Percentiles rank a stretch among this genome's conserved stretches.
phyloP scores from a whole-genome alignment of 2,797 vertebrate species.

The Hydrophis major region DNA sequence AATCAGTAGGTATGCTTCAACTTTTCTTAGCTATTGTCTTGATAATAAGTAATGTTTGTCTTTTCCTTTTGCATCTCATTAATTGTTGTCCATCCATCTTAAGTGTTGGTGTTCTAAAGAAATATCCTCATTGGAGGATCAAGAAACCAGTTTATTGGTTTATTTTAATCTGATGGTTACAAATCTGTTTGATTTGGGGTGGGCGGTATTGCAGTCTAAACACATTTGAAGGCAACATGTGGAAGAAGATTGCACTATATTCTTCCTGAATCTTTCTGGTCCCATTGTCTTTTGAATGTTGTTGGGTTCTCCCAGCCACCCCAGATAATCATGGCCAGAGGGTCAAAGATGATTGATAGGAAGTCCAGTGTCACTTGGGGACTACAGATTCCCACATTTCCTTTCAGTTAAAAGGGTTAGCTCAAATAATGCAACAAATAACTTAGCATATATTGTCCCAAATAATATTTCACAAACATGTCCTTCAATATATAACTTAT shows the following conservation, averaged over 20 bases:
- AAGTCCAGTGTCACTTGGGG: neutral
- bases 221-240: neutral
- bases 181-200: neutral
- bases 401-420: neutral
- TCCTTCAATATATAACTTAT: neutral
- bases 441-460: neutral
- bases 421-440: neutral
- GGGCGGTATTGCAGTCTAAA: neutral
- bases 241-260: neutral
- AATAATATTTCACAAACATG: neutral
- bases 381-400: neutral
- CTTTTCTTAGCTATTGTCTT: neutral
- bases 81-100: neutral
- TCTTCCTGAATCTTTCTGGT: neutral
- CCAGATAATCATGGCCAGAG: neutral
- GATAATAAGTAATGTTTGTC: neutral
- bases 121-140: neutral
- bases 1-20: neutral
- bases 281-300: neutral
- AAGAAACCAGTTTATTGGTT: neutral
- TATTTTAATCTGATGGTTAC: neutral
- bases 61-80: neutral
- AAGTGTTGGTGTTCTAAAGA: neutral
- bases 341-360: neutral
- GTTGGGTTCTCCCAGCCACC: neutral